Evolutionary conservation across 2,797 vertebrate species (phyloP), one percentile per base, ranked within the genome.

Genomic region (Acanthiza pusilla): DNA sequence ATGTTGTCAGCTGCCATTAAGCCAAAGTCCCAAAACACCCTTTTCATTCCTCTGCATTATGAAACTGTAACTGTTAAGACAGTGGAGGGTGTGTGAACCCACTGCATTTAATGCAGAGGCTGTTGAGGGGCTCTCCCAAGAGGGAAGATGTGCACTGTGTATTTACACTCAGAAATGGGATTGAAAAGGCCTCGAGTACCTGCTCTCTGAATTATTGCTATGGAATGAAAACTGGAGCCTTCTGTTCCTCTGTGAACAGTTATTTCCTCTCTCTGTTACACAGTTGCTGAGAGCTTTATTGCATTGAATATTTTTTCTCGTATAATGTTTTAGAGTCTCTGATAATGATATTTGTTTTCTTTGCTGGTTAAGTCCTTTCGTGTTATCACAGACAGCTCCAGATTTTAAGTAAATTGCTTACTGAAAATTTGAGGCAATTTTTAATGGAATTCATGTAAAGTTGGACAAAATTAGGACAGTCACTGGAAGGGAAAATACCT

Each of bases 21-120:
- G 75, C 43, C 65, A n/a, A 65, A 92, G 15, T 51, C 82, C 91
- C 65, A 94, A 86, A 62, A 85, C 57, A 85, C 85, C 11, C 9
- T 36, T 83, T 76, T 93, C 4, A 7, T 76, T 65, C 20, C 17
- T 48, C 38, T 50, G 71, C 75, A 74, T 42, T 7, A 67, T 80
- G 42, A 45, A 53, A 45, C 16, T 80, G 36, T 70, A 57, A 4
- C 32, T 54, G 34, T 36, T 85, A 40, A 89, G 58, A 9, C 11
- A 20, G 29, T 13, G 27, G 6, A 25, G 18, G 40, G 15, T 47
- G 2, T n/a, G 29, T 82, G 57, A 54, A 30, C 10, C 51, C 36
- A 3, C 38, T 62, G 62, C 38, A 11, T 43, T 62, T 50, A 29
- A 36, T 40, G 32, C 19, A 30, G 57, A 62, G 47, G 7, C 26